phyloP scores from a whole-genome alignment of 1,140 invertebrate genomes.

The Sarcophaga peregrina region DNA sequence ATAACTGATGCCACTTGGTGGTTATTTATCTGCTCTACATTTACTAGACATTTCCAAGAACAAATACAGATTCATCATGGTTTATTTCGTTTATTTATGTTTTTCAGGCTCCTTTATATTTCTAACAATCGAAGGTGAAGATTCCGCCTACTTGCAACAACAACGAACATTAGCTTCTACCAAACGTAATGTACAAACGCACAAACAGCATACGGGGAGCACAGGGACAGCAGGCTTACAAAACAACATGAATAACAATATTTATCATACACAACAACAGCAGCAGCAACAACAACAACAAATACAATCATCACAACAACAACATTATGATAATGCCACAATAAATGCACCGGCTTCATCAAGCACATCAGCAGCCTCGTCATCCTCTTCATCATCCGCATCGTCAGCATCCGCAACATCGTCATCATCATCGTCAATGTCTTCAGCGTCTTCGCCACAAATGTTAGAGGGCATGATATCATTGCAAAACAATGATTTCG shows the following conservation, averaged over 20 bases:
- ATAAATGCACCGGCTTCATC: slow-evolving; percentile 58
- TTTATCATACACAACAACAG: slow-evolving; percentile 46
- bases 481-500: slow-evolving; percentile 54
- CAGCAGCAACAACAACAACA: slow-evolving; percentile 37
- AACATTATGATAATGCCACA: slow-evolving; percentile 50
- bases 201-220: slow-evolving; percentile 1
- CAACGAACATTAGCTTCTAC: slow-evolving; percentile 75
- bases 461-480: slow-evolving; percentile 47
- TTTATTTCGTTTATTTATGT: slow-evolving; percentile 35
- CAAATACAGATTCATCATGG: neutral
- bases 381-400: slow-evolving; percentile 49
- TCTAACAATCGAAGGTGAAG: slow-evolving; percentile 85
- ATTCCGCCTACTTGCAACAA: slow-evolving; percentile 73
- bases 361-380: slow-evolving; percentile 46
- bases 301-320: slow-evolving; percentile 52
- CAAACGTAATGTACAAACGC: slow-evolving; percentile 55
- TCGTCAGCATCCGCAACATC: slow-evolving; percentile 35
- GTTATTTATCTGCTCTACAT: too few relatives aligned
- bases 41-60: neutral
- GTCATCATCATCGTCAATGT: slow-evolving; percentile 49
- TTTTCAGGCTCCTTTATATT: slow-evolving; percentile 87
- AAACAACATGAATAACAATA: slow-evolving; percentile 35
- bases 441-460: slow-evolving; percentile 41
- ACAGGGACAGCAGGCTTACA: neutral
- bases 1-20: neutral